Conservation (phyloP, 2,797 vertebrate species). For the Aplochiton taeniatus region DNA sequence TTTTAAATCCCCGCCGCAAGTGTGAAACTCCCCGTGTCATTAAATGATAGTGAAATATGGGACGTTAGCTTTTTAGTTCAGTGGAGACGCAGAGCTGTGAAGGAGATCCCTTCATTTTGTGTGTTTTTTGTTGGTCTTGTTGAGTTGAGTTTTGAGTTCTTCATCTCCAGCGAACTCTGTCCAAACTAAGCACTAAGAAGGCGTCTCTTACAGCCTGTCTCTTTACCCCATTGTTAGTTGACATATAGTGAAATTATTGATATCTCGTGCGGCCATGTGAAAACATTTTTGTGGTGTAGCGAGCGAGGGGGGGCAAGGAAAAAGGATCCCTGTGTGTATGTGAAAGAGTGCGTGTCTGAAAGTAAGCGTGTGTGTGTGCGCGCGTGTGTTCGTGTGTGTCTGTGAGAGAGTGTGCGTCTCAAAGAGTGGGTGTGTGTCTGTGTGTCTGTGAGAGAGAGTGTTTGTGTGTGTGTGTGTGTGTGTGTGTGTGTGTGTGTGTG, state of each 20-base stretch:
- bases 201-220: conserved; percentile 42
- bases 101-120: too few relatives aligned
- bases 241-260: conserved; percentile 63
- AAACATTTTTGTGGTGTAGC: conserved; percentile 67
- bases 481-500: neutral
- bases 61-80: too few relatives aligned
- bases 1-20: too few relatives aligned
- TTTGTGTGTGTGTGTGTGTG: conserved; percentile 18
- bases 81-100: too few relatives aligned
- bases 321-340: conserved; percentile 57
- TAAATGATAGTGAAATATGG: too few relatives aligned
- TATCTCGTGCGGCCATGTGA: conserved; percentile 68
- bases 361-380: conserved; percentile 27
- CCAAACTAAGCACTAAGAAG: conserved; percentile 54
- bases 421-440: conserved; percentile 9
- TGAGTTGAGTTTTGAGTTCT: neutral
- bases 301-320: conserved; percentile 45
- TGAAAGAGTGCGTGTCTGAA: conserved; percentile 10
- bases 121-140: conserved; percentile 13
- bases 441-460: conserved; percentile 22
- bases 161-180: too few relatives aligned
- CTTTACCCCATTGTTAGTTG: conserved; percentile 67
- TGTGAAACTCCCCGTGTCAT: too few relatives aligned
- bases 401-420: neutral
- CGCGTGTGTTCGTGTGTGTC: neutral